Percentiles rank a stretch among this genome's conserved stretches.
These are phyloP conservation scores for Siniperca knerii DNA, from an alignment of 2,113 vertebrate genomes.

Conservation along the genomic window DNA sequence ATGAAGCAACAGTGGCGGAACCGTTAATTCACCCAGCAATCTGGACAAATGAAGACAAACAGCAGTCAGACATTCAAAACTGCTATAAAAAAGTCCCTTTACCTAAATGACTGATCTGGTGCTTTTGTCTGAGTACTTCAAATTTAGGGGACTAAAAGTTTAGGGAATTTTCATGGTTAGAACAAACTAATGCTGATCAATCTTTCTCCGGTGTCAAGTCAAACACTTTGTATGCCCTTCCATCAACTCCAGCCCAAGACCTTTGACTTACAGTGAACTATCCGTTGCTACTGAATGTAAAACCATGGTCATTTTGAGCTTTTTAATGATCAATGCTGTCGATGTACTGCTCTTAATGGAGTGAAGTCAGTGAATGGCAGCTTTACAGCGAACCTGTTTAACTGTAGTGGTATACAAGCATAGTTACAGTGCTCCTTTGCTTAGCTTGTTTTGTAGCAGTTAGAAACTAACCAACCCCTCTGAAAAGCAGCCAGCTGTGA, in stretches of 20 bases:
- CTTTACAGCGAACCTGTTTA: constrained; percentile 23
- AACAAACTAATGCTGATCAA: not conserved
- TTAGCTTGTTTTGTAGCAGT: constrained; percentile 35
- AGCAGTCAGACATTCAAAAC: too few relatives aligned
- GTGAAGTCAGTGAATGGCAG: not conserved
- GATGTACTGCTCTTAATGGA: not conserved
- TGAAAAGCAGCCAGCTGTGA: constrained; percentile 52
- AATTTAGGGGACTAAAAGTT: not conserved
- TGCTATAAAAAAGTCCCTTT: too few relatives aligned
- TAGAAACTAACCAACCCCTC: constrained; percentile 57
- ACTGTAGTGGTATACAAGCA: not conserved
- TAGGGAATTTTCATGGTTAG: not conserved
- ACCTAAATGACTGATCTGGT: too few relatives aligned
- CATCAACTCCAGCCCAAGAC: not conserved
- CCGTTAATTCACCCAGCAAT: too few relatives aligned
- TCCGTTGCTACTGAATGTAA: not conserved
- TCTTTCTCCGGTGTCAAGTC: not conserved
- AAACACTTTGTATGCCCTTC: not conserved
- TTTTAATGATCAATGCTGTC: not conserved
- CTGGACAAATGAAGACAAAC: too few relatives aligned
- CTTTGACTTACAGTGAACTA: not conserved
- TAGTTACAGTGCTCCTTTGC: constrained; percentile 32
- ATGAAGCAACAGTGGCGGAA: too few relatives aligned
- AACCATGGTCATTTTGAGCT: not conserved
- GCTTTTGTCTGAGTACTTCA: not conserved